Base-by-base conservation (phyloP, 2,113 vertebrate species). In the Nothocercus nigrocapillus region DNA sequence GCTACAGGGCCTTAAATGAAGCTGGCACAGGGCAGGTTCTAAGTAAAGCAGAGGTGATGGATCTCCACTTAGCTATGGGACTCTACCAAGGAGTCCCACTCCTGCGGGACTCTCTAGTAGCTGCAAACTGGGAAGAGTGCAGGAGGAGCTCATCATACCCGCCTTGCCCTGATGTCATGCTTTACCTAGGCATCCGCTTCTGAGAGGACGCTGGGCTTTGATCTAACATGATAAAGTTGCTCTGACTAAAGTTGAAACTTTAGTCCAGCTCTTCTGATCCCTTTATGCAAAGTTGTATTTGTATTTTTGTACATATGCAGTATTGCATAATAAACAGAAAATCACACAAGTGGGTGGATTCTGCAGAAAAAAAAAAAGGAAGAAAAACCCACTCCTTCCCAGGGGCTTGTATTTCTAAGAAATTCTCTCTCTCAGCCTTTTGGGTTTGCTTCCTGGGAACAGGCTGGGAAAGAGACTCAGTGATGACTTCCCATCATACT, bases 151-250 rank as follows among this genome's bases (percentile, higher is more conserved):
- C 14, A 61, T 61, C 19, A 38, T 34, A 92, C 21, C 47, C 49
- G 22, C 1, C 1, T 5, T 75, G 12, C 34, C 54, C 45, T 54
- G 45, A 19, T 72, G 70, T 54, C 85, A 72, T 47, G 28, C 20
- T 34, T 86, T 84, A 42, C 32, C 47, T 75, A 56, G 22, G 28
- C 28, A 64, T 56, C 19, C 53, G 49, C n/a, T 74, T 93, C 77
- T 78, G 67, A 78, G 77, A 89, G 45, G 22, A 63, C 75, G 38
- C 42, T 54, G 66, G 28, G 34, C 74, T 94, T 94, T 96, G 77
- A 89, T 95, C 87, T 80, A 36, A 79, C 30, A 91, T 92, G 84
- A 95, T 89, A 89, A 96, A 92, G 56, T 84, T 85, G 12, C 88
- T 92, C 89, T 95, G 66, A 72, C 86, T n/a, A n/a, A n/a, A n/a